phyloP scores from a whole-genome alignment of 2,113 vertebrate species.

The Numida meleagris region DNA sequence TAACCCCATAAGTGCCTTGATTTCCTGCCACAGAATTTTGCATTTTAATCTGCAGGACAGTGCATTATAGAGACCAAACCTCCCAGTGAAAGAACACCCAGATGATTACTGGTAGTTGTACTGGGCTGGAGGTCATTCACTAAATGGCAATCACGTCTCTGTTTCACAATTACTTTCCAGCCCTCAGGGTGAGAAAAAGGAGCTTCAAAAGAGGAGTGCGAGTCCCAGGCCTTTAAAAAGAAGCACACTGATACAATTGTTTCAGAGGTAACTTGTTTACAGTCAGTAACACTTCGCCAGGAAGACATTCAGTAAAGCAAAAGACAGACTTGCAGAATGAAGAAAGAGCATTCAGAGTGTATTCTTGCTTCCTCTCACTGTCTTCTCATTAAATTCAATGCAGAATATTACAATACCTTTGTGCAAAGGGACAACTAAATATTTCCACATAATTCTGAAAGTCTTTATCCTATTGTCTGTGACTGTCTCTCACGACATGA shows the following conservation, averaged over 20 bases:
- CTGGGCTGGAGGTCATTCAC: neutral
- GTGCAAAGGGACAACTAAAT: neutral
- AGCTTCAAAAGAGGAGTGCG: neutral
- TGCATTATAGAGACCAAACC: neutral
- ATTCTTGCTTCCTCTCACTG: slow-evolving; percentile 14
- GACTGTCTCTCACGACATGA: neutral
- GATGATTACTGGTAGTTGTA: neutral
- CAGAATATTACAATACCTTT: slow-evolving; percentile 10
- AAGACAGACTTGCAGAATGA: neutral
- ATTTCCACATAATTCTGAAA: slow-evolving; percentile 4
- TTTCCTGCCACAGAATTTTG: neutral
- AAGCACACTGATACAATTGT: neutral
- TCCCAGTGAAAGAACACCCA: neutral
- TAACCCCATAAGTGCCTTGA: neutral
- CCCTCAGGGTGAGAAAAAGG: neutral
- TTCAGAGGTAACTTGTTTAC: neutral
- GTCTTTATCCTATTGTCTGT: neutral
- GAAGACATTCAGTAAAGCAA: slow-evolving; percentile 3
- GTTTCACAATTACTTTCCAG: neutral
- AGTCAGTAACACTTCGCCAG: neutral
- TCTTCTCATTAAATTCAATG: slow-evolving; percentile 22
- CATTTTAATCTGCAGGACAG: neutral
- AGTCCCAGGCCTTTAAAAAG: neutral
- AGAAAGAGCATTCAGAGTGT: neutral
- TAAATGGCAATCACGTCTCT: neutral